A percentile compares a stretch with the other conserved stretches of the same genome.
Evolutionary conservation across 2,113 vertebrate species (phyloP).

Genomic region (Pelodiscus sinensis): DNA sequence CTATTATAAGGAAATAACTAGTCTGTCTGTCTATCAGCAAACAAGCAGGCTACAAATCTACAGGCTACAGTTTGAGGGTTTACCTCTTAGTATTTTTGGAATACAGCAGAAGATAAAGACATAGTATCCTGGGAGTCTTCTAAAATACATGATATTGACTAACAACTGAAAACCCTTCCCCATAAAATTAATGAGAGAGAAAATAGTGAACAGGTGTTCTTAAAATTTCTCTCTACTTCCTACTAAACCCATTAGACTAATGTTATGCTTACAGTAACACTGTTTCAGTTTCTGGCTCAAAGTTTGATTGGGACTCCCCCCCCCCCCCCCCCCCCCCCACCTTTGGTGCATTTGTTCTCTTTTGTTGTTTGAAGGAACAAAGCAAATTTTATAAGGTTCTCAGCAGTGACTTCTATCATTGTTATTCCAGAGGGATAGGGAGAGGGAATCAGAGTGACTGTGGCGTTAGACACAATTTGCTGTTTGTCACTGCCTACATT

Average conservation of each 20-base stretch:
- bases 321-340: too few relatives aligned
- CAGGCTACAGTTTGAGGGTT: background rate
- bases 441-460: background rate
- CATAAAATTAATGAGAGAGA: background rate
- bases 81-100: background rate
- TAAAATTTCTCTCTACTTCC: background rate
- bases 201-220: background rate
- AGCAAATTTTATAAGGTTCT: conserved; percentile 12
- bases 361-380: conserved; percentile 2
- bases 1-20: too few relatives aligned
- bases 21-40: too few relatives aligned
- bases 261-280: background rate
- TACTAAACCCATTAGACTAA: background rate
- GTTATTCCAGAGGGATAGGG: background rate
- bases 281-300: background rate
- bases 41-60: too few relatives aligned
- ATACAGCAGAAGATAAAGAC: background rate
- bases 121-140: background rate
- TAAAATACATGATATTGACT: background rate
- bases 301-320: background rate
- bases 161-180: background rate
- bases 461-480: background rate
- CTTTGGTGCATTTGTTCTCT: background rate
- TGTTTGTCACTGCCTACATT: background rate
- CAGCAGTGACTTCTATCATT: background rate